Percentiles rank a stretch among this genome's conserved stretches.
phyloP scores from a whole-genome alignment of 2,797 vertebrate genomes.

The Falco biarmicus region DNA sequence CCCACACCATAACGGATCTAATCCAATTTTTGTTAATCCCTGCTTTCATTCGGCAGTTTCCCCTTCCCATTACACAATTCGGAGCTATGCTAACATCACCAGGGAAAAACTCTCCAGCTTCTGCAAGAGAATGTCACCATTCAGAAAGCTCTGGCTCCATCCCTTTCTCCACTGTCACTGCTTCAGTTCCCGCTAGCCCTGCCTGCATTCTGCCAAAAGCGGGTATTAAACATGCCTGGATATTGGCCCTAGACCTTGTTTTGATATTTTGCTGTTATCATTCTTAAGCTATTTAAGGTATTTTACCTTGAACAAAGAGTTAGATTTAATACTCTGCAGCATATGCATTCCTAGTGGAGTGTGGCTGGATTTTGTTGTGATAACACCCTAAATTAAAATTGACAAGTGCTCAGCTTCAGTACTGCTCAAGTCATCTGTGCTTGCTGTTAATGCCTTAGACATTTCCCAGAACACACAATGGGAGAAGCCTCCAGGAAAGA shows the following conservation, averaged over 20 bases:
- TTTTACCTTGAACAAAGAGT: constrained; percentile 17
- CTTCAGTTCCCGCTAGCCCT: neutral
- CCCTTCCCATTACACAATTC: neutral
- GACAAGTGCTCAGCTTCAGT: constrained; percentile 21
- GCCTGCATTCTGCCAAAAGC: neutral
- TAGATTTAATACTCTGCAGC: neutral
- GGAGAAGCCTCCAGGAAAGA: neutral
- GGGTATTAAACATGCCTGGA: neutral
- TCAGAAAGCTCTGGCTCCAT: neutral
- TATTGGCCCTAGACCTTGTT: neutral
- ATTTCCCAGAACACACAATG: neutral
- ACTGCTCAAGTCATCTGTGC: neutral
- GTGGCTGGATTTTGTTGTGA: constrained; percentile 18
- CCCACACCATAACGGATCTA: accelerated
- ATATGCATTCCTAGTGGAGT: neutral
- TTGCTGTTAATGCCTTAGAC: neutral
- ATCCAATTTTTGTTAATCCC: neutral
- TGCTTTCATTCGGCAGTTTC: neutral
- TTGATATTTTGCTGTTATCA: neutral
- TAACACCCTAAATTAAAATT: constrained; percentile 41
- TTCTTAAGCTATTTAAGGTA: neutral
- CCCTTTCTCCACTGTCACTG: neutral
- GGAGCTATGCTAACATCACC: neutral
- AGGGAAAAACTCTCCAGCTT: neutral
- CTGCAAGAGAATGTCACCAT: neutral